Base-by-base conservation (phyloP, 1,140 invertebrate species). In the Aphaenogaster rudis region DNA sequence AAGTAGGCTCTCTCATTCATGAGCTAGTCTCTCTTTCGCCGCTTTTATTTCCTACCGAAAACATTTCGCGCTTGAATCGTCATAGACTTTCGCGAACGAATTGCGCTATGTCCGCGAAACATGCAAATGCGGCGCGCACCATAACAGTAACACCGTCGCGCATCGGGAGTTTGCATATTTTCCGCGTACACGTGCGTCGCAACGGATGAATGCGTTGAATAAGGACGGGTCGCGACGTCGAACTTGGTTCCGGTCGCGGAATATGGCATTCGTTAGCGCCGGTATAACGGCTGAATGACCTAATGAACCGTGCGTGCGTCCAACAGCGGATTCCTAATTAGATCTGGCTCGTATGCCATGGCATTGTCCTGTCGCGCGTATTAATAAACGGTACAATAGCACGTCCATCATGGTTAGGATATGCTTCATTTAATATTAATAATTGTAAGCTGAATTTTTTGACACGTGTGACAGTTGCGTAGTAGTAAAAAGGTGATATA, bases 291-390 rank as follows among this genome's bases (percentile, higher is more conserved):
- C 86, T 77, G 71, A 63, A n/a, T 67, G 63, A 88, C 36, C 71
- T 86, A 88, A 88, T 88, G 86, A 86, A 88, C 81, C 80, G 84
- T 67, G 80, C 71, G 82, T 74, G 36, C 72, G 48, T 52, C 86
- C 63, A 88, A 77, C 71, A 77, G 45, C 45, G 50, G 21, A 59
- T 48, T 59, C 45, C 69, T 88, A 85, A 88, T 88, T 88, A 88
- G 63, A 88, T 64, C 86, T 33, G 42, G 42, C 54, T 86, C 48
- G 48, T 79, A 39, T 17, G 39, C 59, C 21, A 36, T 9, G 84
- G 39, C 52, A 86, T 79, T 86, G 72, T 86, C 48, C 59, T 76
- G 80, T 76, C 54, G 54, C 42, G 33, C 69, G 80, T 84, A 84
- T 76, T 84, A 84, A 84, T 76, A 84, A 84, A 84, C 80, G 8